Base-by-base conservation (phyloP, 2,113 vertebrate species). In the Grus americana region DNA sequence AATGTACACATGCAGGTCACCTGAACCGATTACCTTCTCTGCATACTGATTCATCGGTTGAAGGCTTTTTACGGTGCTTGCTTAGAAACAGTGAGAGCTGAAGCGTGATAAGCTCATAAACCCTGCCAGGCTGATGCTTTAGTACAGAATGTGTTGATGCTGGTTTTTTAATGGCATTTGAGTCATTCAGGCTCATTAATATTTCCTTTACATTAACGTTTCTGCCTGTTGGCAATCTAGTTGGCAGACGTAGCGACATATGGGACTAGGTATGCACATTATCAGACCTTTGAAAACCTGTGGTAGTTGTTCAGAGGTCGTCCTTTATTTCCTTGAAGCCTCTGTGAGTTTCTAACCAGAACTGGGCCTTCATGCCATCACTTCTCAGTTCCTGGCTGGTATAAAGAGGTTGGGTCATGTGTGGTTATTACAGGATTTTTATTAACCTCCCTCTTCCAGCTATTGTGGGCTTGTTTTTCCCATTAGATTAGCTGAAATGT, bases 41-140 rank as follows among this genome's bases (percentile, higher is more conserved):
- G 57, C 55, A 47, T 55, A 52, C 40, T 83, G 59, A 91, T 97
- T 97, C 83, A 86, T 88, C 3, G 13, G 24, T 80, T 86, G 94
- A 89, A 59, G 23, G 76, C 57, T 91, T 97, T 97, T 97, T 93
- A 96, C 92, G 84, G 73, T 86, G 36, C 91, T 92, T 94, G 50
- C 87, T 90, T 95, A 96, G 91, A 87, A 88, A 90, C 81, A 79
- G 91, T 70, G 71, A 32, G 62, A 91, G 58, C 9, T 1, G 7
- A 58, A 95, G 86, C 27, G 1, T 95, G 92, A 92, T 95, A 74
- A 96, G 72, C 87, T 71, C 59, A 66, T 88, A 95, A 89, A 74
- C 62, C 79, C 79, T 88, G 82, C 72, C 80, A 79, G 61, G 65
- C 63, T 79, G 75, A 73, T 1, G 23, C 46, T 94, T 74, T 50